phyloP scores from a whole-genome alignment of 2,888 invertebrate species.

The Athalia circularis region DNA sequence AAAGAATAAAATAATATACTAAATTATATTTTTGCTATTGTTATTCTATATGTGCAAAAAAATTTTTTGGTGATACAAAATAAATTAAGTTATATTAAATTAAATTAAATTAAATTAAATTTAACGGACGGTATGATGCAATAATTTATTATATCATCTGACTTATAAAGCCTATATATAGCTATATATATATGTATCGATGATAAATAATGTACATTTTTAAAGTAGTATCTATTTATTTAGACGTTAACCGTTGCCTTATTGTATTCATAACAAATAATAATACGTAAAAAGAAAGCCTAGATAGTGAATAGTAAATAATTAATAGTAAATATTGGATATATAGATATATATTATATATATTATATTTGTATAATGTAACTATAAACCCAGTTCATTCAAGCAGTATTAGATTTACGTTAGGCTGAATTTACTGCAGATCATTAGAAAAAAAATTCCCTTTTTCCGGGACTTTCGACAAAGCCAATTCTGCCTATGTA shows the following conservation, averaged over 20 bases:
- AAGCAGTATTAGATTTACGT: constrained; percentile 71
- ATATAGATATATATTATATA: background rate
- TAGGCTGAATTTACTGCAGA: constrained; percentile 67
- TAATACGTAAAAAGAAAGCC: constrained; percentile 51
- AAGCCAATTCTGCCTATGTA: background rate
- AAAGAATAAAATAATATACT: constrained; percentile 58
- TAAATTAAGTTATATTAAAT: background rate
- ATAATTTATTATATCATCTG: constrained; percentile 17
- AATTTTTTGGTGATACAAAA: background rate
- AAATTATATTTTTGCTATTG: constrained; percentile 71
- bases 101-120: background rate
- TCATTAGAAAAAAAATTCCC: constrained; percentile 46
- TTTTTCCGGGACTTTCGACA: background rate
- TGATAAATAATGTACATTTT: constrained; percentile 34
- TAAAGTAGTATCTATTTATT: constrained; percentile 66
- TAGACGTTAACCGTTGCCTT: constrained; percentile 66
- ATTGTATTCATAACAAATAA: constrained; percentile 61
- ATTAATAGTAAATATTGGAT: background rate
- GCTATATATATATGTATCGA: constrained; percentile 8
- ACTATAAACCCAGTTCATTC: constrained; percentile 60
- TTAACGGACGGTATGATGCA: constrained; percentile 15
- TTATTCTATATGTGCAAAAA: constrained; percentile 57
- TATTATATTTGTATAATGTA: constrained; percentile 7
- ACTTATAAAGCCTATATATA: constrained; percentile 21
- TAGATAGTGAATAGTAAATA: constrained; percentile 34